A percentile compares a stretch with the other conserved stretches of the same genome.
Conservation (phyloP, 2,888 invertebrate species). For the Drosophila colorata region DNA sequence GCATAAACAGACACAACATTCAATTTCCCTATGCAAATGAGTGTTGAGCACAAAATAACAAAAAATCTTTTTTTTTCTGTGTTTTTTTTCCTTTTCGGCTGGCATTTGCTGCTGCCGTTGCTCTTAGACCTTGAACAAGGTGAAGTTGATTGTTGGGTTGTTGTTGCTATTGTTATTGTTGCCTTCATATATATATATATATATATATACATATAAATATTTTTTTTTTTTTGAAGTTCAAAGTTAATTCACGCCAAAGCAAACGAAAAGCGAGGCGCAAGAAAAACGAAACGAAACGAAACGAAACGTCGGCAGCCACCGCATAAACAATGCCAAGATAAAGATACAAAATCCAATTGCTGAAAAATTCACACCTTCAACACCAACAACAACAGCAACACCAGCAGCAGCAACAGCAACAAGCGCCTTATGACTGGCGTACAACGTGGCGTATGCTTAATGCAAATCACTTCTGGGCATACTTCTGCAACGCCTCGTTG, state of each 20-base stretch:
- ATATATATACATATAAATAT: neutral
- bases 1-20: constrained; percentile 52
- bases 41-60: constrained; percentile 33
- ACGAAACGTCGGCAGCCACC: constrained; percentile 30
- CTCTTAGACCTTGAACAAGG: constrained; percentile 77
- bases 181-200: constrained; percentile 2
- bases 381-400: constrained; percentile 18
- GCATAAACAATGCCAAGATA: constrained; percentile 73
- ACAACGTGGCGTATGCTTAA: constrained; percentile 70
- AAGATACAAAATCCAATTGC: constrained; percentile 70
- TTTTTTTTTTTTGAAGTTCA: constrained; percentile 67
- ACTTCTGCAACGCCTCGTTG: neutral
- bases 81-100: constrained; percentile 25
- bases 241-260: constrained; percentile 71
- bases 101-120: constrained; percentile 67
- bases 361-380: constrained; percentile 70
- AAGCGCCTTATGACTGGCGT: constrained; percentile 30
- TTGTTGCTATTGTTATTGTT: constrained; percentile 28
- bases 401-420: neutral
- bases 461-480: constrained; percentile 42
- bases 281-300: constrained; percentile 47
- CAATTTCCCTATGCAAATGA: constrained; percentile 78
- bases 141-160: constrained; percentile 76
- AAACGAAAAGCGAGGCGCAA: constrained; percentile 32
- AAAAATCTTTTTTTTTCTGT: constrained; percentile 27